Percentiles rank a stretch among this genome's conserved stretches.
Evolutionary conservation across 2,888 invertebrate species (phyloP).

Genomic region (Cataglyphis livida): DNA sequence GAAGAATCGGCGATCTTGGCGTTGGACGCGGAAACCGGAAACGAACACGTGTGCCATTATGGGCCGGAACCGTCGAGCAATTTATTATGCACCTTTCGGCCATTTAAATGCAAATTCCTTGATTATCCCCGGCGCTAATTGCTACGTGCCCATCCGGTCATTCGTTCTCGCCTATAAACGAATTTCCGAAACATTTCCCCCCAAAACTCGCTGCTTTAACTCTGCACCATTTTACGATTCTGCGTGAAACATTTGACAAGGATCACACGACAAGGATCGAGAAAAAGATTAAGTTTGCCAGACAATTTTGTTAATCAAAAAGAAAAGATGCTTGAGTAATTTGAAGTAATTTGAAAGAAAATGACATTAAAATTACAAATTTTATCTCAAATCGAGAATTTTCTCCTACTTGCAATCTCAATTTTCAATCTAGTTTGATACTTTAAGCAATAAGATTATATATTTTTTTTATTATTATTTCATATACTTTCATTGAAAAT

Average conservation of each 20-base stretch:
- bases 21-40: constrained; percentile 42
- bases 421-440: neutral
- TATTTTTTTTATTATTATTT: neutral
- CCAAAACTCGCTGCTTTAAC: constrained; percentile 32
- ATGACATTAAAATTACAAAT: neutral
- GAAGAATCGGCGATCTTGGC: neutral
- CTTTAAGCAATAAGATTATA: neutral
- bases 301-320: constrained; percentile 14
- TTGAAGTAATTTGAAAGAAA: neutral
- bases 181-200: constrained; percentile 65
- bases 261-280: neutral
- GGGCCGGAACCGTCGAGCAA: constrained; percentile 70
- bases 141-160: constrained; percentile 76
- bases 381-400: neutral
- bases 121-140: constrained; percentile 83
- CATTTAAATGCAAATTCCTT: constrained; percentile 84
- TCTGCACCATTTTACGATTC: constrained; percentile 28
- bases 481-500: neutral
- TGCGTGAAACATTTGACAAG: neutral
- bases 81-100: constrained; percentile 82
- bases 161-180: constrained; percentile 58
- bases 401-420: neutral
- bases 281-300: constrained; percentile 24
- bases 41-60: constrained; percentile 66
- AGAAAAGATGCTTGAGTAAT: neutral